Evolutionary conservation across 2,797 vertebrate genomes (phyloP).

Genomic region (Etheostoma perlongum): DNA sequence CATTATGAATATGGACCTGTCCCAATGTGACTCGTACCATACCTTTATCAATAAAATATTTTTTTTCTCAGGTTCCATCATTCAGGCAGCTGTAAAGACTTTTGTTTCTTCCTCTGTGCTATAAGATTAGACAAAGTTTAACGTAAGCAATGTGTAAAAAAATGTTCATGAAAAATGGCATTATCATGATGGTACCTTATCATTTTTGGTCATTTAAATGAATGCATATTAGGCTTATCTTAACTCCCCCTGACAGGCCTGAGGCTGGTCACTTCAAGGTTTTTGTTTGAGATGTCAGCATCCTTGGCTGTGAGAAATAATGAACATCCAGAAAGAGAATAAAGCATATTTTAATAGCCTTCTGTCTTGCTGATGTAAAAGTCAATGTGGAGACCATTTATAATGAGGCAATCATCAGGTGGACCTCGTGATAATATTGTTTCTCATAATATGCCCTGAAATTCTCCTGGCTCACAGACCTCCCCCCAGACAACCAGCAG

Average conservation of each 20-base stretch:
- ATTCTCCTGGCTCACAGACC: slow-evolving; percentile 44
- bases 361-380: slow-evolving; percentile 70
- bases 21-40: slow-evolving; percentile 59
- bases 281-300: slow-evolving; percentile 76
- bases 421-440: slow-evolving; percentile 70
- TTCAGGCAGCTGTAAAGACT: slow-evolving; percentile 19
- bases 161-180: slow-evolving; percentile 1
- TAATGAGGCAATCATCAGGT: slow-evolving; percentile 80
- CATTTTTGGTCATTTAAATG: slow-evolving; percentile 24
- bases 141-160: slow-evolving; percentile 16
- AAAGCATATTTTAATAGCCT: slow-evolving; percentile 78
- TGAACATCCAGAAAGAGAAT: slow-evolving; percentile 74
- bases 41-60: slow-evolving; percentile 80
- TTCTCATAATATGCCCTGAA: slow-evolving; percentile 60
- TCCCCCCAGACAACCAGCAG: slow-evolving; percentile 40
- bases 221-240: slow-evolving; percentile 54
- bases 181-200: slow-evolving; percentile 26
- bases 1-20: slow-evolving; percentile 61
- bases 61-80: slow-evolving; percentile 52
- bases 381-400: slow-evolving; percentile 69
- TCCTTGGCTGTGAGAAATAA: slow-evolving; percentile 77
- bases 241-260: slow-evolving; percentile 52
- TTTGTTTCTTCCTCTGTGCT: slow-evolving; percentile 22
- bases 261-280: slow-evolving; percentile 65
- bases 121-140: slow-evolving; percentile 25